Percentiles rank a stretch among this genome's conserved stretches.
Evolutionary conservation across 2,797 vertebrate species (phyloP).

Genomic region (Tokudaia muenninki): DNA sequence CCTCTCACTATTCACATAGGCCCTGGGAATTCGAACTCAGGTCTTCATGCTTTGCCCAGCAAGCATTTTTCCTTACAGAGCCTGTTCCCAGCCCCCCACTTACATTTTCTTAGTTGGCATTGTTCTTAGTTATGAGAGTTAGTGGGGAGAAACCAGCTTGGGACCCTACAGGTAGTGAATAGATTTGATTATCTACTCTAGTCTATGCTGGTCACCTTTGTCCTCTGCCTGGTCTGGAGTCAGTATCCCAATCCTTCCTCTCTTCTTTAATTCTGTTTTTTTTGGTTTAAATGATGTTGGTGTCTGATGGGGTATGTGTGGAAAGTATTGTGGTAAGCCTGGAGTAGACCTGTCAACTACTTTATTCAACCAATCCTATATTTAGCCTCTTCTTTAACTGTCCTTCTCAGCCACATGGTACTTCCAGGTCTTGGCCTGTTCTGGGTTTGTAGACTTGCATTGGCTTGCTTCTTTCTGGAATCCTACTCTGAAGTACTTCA

Average conservation of each 20-base stretch:
- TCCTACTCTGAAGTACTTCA: not conserved
- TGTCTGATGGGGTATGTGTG: not conserved
- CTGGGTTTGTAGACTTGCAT: not conserved
- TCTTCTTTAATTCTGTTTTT: not conserved
- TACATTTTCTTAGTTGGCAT: not conserved
- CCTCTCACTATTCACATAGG: not conserved
- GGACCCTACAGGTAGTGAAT: not conserved
- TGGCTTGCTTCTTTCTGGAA: not conserved
- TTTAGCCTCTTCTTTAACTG: not conserved
- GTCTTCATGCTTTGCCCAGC: not conserved
- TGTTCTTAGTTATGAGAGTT: not conserved
- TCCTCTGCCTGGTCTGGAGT: not conserved
- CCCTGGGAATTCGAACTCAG: not conserved
- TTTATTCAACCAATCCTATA: not conserved
- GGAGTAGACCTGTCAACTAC: not conserved
- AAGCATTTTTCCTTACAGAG: not conserved
- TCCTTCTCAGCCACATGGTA: not conserved
- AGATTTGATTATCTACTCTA: not conserved
- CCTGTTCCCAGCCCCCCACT: not conserved
- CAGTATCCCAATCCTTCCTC: not conserved
- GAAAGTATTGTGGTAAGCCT: not conserved
- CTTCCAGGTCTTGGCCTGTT: not conserved
- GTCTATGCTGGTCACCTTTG: not conserved
- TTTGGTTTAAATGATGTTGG: not conserved
- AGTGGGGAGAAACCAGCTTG: not conserved